Evolutionary conservation across 2,888 invertebrate genomes (phyloP).

Genomic region (Anagyrus pseudococci): DNA sequence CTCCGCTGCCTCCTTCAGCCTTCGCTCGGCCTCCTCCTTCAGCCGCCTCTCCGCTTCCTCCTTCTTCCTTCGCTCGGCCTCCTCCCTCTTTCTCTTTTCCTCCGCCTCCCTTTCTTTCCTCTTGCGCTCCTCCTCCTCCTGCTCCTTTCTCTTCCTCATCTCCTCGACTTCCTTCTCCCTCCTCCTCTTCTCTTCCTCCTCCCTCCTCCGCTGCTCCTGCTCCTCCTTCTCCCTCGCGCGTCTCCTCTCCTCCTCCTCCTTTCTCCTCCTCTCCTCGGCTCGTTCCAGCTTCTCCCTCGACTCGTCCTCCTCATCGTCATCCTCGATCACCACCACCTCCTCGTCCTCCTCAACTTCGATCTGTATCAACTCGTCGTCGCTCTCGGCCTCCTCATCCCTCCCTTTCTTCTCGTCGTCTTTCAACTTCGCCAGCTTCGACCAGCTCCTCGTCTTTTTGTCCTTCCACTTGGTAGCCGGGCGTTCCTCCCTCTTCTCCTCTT

Average conservation of each 20-base stretch:
- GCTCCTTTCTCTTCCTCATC: slow-evolving; percentile 13
- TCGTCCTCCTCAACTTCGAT: slow-evolving; percentile 42
- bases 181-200: slow-evolving; percentile 39
- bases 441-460: background rate
- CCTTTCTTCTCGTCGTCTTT: background rate
- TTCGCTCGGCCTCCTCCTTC: slow-evolving; percentile 11
- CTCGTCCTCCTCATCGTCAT: slow-evolving; percentile 38
- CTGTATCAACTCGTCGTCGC: slow-evolving; percentile 41
- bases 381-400: slow-evolving; percentile 19
- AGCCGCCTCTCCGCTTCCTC: slow-evolving; percentile 9
- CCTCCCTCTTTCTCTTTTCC: background rate
- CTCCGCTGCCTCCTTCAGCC: slow-evolving; percentile 9
- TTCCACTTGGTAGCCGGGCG: background rate
- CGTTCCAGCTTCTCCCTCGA: slow-evolving; percentile 9
- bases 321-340: slow-evolving; percentile 49
- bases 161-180: slow-evolving; percentile 18
- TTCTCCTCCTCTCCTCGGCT: slow-evolving; percentile 14
- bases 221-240: slow-evolving; percentile 42
- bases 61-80: background rate
- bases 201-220: slow-evolving; percentile 41
- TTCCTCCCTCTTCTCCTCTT: background rate
- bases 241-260: slow-evolving; percentile 1
- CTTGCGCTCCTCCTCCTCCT: slow-evolving; percentile 8
- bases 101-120: slow-evolving; percentile 14
- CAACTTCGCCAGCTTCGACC: slow-evolving; percentile 27